Evolutionary conservation across 1,140 invertebrate species (phyloP).

Genomic region (Diorhabda carinulata): DNA sequence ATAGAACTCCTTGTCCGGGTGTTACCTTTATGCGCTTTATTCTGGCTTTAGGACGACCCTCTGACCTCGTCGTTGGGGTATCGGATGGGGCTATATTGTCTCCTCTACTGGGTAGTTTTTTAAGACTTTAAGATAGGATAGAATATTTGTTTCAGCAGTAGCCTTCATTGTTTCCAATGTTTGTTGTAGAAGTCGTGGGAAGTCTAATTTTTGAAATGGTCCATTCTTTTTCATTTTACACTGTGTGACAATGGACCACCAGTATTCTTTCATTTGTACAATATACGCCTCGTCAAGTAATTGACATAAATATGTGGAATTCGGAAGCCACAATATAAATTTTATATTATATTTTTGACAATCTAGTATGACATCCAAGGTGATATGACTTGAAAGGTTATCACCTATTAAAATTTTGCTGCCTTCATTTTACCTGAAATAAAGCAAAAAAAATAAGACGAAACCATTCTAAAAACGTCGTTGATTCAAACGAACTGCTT

Average conservation of each 20-base stretch:
- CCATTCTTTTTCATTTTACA: constrained; percentile 6
- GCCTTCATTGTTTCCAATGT: not conserved
- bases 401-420: constrained; percentile 11
- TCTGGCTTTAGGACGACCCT: too few species aligned
- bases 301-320: constrained; percentile 10
- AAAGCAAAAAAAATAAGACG: too few species aligned
- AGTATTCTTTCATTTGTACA: constrained; percentile 10
- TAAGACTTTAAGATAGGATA: too few species aligned
- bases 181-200: not conserved
- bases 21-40: too few species aligned
- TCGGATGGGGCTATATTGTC: too few species aligned
- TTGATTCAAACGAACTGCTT: constrained; percentile 18
- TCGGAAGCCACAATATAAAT: constrained; percentile 8
- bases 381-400: constrained; percentile 16
- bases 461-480: constrained; percentile 17
- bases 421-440: not conserved
- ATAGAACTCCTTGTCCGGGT: too few species aligned
- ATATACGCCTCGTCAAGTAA: constrained; percentile 7
- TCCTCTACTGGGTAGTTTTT: too few species aligned
- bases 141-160: too few species aligned
- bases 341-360: constrained; percentile 14
- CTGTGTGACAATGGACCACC: constrained; percentile 5
- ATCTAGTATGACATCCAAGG: constrained; percentile 6
- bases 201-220: not conserved
- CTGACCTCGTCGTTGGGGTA: too few species aligned